Evolutionary conservation across 30 jellyfish, hydroid and myxozoan species (phyloP).

Genomic region (Hydractinia symbiolongicarpus): DNA sequence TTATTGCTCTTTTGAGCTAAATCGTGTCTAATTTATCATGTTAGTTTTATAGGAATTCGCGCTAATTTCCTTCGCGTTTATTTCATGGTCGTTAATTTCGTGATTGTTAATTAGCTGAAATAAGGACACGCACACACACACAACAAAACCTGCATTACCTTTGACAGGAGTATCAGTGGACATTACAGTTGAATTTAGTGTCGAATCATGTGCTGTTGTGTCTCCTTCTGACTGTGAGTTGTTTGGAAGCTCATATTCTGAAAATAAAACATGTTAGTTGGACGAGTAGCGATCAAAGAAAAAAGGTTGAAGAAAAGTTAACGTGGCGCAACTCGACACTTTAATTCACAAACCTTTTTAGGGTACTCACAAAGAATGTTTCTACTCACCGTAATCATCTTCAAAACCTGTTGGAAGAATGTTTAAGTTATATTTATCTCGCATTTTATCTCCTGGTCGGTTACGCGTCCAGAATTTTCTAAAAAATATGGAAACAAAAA

Average conservation of each 20-base stretch:
- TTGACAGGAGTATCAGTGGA: slow-evolving; percentile 3
- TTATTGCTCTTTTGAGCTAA: too few species aligned
- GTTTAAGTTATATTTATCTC: slow-evolving; percentile 79
- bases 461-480: slow-evolving; percentile 98
- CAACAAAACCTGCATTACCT: not conserved
- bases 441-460: slow-evolving; percentile 99
- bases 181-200: not conserved
- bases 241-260: slow-evolving; percentile 38
- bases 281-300: not conserved
- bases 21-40: too few species aligned
- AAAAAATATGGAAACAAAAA: slow-evolving; percentile 1
- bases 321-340: not conserved
- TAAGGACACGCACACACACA: too few species aligned
- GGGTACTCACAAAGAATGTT: not conserved
- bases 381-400: slow-evolving; percentile 79
- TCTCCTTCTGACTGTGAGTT: slow-evolving; percentile 10
- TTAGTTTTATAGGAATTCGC: too few species aligned
- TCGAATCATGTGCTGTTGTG: not conserved
- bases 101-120: too few species aligned
- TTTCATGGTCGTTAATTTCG: too few species aligned
- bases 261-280: not conserved
- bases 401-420: slow-evolving; percentile 82
- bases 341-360: not conserved
- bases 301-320: not conserved
- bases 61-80: too few species aligned